Conservation (phyloP, 2,113 vertebrate genomes). For the Urocolius indicus region DNA sequence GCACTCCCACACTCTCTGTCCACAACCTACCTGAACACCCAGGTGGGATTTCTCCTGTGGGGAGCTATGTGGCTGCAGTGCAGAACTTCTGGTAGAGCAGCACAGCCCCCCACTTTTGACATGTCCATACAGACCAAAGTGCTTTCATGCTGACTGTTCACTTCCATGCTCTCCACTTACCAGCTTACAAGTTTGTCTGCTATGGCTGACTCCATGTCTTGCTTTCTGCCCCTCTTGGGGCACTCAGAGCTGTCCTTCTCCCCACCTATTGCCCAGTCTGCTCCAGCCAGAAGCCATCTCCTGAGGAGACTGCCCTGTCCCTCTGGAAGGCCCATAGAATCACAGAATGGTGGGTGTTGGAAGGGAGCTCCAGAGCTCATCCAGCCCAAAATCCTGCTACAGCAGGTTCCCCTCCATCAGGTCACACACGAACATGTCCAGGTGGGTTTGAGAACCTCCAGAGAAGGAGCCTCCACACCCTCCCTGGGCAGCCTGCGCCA, state of each 20-base stretch:
- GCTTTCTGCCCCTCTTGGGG: background rate
- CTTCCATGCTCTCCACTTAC: background rate
- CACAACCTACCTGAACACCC: slow-evolving; percentile 47
- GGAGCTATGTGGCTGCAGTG: background rate
- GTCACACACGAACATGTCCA: too few relatives aligned
- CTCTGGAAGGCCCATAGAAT: background rate
- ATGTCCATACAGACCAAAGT: background rate
- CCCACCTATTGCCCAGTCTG: background rate
- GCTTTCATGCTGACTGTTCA: background rate
- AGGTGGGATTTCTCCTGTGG: background rate
- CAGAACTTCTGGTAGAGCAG: background rate
- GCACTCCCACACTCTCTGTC: background rate
- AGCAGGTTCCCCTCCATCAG: too few relatives aligned
- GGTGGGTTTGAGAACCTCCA: too few relatives aligned
- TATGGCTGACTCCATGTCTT: background rate
- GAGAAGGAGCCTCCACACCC: too few relatives aligned
- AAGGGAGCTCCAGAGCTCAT: too few relatives aligned
- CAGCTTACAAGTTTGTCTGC: background rate
- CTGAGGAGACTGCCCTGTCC: background rate
- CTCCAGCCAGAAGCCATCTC: background rate
- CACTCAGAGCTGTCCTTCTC: background rate
- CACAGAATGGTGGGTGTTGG: too few relatives aligned
- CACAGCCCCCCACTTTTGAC: background rate
- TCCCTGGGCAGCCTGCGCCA: too few relatives aligned
- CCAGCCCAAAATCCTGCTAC: too few relatives aligned